These are phyloP conservation scores for Minunthozetes semirufus DNA, from an alignment of 2,888 invertebrate species.

Conservation along the genomic window DNA sequence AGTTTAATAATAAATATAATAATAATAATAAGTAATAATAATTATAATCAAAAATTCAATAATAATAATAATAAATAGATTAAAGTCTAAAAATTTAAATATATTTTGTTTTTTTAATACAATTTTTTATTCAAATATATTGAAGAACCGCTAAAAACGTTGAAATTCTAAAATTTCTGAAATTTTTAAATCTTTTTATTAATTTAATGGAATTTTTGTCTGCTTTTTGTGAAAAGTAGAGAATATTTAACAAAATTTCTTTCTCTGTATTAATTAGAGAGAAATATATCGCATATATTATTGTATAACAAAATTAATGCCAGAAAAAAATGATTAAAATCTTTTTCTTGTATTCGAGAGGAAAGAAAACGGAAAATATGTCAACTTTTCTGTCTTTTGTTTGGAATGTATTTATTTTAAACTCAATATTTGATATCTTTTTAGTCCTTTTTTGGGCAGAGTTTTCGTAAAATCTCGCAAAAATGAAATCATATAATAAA, in stretches of 20 bases:
- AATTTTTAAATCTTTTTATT: background rate
- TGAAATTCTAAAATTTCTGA: slow-evolving; percentile 14
- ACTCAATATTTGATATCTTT: background rate
- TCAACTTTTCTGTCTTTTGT: background rate
- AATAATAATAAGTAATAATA: background rate
- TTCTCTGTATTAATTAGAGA: background rate
- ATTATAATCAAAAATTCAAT: background rate
- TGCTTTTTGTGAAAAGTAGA: background rate
- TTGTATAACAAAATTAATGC: background rate
- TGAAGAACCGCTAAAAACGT: background rate
- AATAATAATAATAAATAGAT: background rate
- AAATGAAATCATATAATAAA: background rate
- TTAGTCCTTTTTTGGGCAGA: background rate
- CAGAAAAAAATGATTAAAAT: background rate
- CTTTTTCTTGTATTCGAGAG: background rate
- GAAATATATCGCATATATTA: background rate
- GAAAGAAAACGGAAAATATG: background rate
- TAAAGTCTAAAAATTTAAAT: background rate
- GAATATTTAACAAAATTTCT: background rate
- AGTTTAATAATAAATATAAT: background rate
- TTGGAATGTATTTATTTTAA: slow-evolving; percentile 4
- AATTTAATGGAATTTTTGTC: background rate
- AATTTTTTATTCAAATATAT: background rate
- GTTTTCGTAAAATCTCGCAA: background rate
- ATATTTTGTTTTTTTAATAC: background rate